Conservation (phyloP, 2,797 vertebrate genomes). For the Gallinago nigripennis region DNA sequence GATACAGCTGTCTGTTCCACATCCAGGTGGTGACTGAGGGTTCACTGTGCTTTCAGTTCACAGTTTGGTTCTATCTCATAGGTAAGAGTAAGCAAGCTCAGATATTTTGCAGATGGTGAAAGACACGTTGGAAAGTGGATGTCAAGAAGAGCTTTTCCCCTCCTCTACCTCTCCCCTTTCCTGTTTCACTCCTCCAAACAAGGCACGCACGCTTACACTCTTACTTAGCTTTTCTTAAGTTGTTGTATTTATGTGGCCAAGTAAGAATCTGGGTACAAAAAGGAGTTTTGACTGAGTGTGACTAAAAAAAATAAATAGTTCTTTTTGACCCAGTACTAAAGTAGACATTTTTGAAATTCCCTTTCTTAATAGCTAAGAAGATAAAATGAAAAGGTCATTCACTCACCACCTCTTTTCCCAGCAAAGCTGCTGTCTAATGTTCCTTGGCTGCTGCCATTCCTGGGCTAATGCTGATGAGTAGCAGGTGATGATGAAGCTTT, state of each 20-base stretch:
- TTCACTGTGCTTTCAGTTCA: background rate
- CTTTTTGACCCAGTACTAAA: background rate
- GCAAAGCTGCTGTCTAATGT: background rate
- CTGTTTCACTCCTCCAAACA: background rate
- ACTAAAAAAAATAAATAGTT: rapidly evolving
- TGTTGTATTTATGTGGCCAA: background rate
- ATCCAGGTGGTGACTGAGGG: background rate
- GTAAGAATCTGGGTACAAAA: background rate
- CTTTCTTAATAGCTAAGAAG: background rate
- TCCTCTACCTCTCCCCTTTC: background rate
- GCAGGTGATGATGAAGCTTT: background rate
- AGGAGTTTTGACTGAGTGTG: background rate
- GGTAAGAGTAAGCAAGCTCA: background rate
- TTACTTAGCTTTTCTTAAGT: background rate
- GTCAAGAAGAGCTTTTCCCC: background rate
- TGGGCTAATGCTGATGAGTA: background rate
- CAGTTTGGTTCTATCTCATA: background rate
- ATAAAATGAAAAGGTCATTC: background rate
- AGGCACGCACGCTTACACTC: rapidly evolving
- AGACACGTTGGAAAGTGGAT: background rate
- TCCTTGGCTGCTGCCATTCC: background rate
- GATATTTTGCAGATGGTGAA: background rate
- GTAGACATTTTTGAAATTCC: background rate
- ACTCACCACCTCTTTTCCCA: background rate
- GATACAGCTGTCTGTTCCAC: background rate